Base-by-base conservation (phyloP, 2,888 invertebrate genomes). In the Rhingia campestris region DNA sequence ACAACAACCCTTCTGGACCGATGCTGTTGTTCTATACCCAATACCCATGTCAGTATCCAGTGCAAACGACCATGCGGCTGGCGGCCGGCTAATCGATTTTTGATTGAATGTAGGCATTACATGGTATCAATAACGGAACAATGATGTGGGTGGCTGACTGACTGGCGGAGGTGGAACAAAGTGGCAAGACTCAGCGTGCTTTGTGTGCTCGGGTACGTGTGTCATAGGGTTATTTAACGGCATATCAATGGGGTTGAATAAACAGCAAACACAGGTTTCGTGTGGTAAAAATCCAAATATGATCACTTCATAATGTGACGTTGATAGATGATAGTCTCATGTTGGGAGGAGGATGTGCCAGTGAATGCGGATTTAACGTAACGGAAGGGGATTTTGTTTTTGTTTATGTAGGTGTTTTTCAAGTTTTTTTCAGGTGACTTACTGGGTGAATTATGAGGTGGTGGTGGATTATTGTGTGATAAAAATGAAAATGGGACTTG, bases 241-340 rank as follows among this genome's bases (percentile, higher is more conserved):
- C 66, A 74, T 70, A 58, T 66, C 70, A 80, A 80, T 84, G 80
- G 84, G 84, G 80, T 84, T 80, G 84, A 80, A 84, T 84, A 80
- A 84, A 84, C 84, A 84, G 54, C 69, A 80, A 84, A 84, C 84
- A 84, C 84, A 59, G 84, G 84, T 84, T 87, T 81, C 66, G 81
- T 87, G 88, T 86, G 88, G 89, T 89, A 90, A 89, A 90, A 90
- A 90, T 90, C 90, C 90, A 88, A 90, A 91, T 91, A 90, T 91
- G 91, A 90, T 91, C 91, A 90, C 91, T 90, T 90, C 91, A 90
- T 91, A 90, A 90, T 91, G 89, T 91, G 90, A 91, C 90, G 89
- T 91, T 90, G 90, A 90, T 90, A 88, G 90, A 90, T 90, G 91
- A 90, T 87, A 66, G 80, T 59, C 74, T 51, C 74, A 35, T 43